phyloP scores from a whole-genome alignment of 1,140 invertebrate genomes.

The Diprion similis region DNA sequence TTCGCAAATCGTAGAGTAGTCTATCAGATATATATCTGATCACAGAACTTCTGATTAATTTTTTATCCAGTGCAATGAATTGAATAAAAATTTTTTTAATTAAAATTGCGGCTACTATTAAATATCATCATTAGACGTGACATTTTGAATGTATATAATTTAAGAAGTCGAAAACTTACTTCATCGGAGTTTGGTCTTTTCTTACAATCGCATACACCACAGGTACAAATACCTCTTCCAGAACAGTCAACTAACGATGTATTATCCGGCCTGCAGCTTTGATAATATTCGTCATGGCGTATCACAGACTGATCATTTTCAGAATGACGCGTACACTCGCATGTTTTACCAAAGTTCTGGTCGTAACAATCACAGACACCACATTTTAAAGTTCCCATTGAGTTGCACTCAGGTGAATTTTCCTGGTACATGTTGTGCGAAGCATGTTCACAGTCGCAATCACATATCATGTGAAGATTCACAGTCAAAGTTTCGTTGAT shows the following conservation, averaged over 20 bases:
- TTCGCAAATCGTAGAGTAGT: too few relatives aligned
- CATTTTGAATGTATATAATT: too few relatives aligned
- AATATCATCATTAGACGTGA: too few relatives aligned
- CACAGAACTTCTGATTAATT: too few relatives aligned
- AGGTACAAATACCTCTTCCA: slow-evolving; percentile 80
- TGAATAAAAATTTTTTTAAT: too few relatives aligned
- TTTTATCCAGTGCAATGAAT: too few relatives aligned
- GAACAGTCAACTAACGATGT: slow-evolving; percentile 74
- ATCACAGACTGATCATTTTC: too few relatives aligned
- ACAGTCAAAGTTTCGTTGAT: slow-evolving; percentile 86
- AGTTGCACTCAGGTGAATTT: slow-evolving; percentile 68
- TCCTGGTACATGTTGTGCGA: slow-evolving; percentile 64
- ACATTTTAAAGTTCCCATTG: slow-evolving; percentile 78
- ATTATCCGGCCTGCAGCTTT: slow-evolving; percentile 78
- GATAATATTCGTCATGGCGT: slow-evolving; percentile 59
- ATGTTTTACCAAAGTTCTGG: slow-evolving; percentile 81
- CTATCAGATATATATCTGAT: too few relatives aligned
- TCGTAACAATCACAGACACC: slow-evolving; percentile 87
- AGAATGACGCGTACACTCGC: slow-evolving; percentile 77
- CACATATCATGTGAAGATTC: slow-evolving; percentile 87
- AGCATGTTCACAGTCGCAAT: slow-evolving; percentile 84
- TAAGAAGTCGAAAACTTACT: neutral
- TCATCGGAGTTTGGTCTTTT: slow-evolving; percentile 54
- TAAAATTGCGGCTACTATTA: too few relatives aligned
- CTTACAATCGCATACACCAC: slow-evolving; percentile 82